A percentile compares a stretch with the other conserved stretches of the same genome.
These are phyloP conservation scores for Trididemnum nubilum DNA, from an alignment of 23 tunicate genomes.

Conservation along the genomic window DNA sequence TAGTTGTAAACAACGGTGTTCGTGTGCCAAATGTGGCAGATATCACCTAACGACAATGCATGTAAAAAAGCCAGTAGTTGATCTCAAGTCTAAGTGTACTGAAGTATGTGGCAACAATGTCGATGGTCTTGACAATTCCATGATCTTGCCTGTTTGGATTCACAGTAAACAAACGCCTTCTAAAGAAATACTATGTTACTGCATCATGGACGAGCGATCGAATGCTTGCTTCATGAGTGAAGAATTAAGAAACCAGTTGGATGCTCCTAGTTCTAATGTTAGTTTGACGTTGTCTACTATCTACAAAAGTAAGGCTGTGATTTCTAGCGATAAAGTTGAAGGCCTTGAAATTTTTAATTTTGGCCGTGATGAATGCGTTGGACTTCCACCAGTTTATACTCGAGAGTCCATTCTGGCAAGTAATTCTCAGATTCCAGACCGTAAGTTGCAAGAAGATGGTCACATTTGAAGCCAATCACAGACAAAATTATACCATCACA, in stretches of 20 bases:
- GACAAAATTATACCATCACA: background rate
- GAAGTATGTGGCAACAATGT: background rate
- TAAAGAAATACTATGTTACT: slow-evolving; percentile 23
- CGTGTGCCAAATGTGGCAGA: slow-evolving; percentile 19
- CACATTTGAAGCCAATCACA: slow-evolving; percentile 15
- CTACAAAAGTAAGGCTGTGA: slow-evolving; percentile 3
- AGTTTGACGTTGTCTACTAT: slow-evolving; percentile 18
- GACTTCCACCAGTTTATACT: slow-evolving; percentile 16
- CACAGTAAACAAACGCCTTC: background rate
- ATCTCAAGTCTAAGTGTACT: background rate
- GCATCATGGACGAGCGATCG: slow-evolving; percentile 19
- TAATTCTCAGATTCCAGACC: slow-evolving; percentile 21
- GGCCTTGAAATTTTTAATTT: slow-evolving; percentile 18
- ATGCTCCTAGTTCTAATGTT: background rate
- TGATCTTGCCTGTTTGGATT: slow-evolving; percentile 16
- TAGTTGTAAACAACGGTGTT: background rate
- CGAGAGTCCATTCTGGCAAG: slow-evolving; percentile 25
- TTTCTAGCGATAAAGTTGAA: background rate
- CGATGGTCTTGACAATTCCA: slow-evolving; percentile 13
- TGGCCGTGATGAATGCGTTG: background rate
- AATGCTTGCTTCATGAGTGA: slow-evolving; percentile 17
- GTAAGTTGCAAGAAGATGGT: slow-evolving; percentile 23
- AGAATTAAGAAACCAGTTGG: slow-evolving; percentile 17
- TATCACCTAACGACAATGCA: background rate
- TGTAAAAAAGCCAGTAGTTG: background rate